Conservation (phyloP, 2,888 invertebrate genomes). For the Trachelus tabidus region DNA sequence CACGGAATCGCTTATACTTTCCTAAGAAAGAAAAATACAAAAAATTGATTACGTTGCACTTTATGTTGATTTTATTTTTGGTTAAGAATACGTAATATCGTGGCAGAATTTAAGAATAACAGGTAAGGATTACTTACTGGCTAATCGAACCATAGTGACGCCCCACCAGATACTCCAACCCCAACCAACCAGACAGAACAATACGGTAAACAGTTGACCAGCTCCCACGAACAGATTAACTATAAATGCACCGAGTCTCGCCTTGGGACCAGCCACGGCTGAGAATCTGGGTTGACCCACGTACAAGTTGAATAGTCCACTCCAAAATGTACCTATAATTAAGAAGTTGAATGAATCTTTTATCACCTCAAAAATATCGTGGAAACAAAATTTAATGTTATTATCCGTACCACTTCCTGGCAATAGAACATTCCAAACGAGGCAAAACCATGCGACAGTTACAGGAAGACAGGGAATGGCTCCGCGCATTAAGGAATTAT, state of each 20-base stretch:
- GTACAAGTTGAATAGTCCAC: constrained; percentile 89
- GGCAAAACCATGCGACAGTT: constrained; percentile 87
- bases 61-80: background rate
- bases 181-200: constrained; percentile 96
- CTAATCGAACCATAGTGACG: constrained; percentile 87
- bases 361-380: background rate
- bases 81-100: background rate
- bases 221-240: constrained; percentile 88
- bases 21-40: constrained; percentile 37
- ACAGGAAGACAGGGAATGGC: constrained; percentile 93
- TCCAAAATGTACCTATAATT: constrained; percentile 84
- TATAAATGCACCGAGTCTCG: constrained; percentile 83
- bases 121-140: constrained; percentile 75
- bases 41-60: background rate
- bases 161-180: constrained; percentile 99
- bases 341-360: background rate
- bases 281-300: constrained; percentile 90
- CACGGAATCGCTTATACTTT: constrained; percentile 61
- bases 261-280: constrained; percentile 80
- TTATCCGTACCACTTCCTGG: constrained; percentile 79
- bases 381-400: background rate
- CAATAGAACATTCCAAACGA: constrained; percentile 81
- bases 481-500: constrained; percentile 87
- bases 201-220: constrained; percentile 91
- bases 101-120: background rate